Conservation (phyloP, 2,113 vertebrate species). For the Motacilla tschutschensis region DNA sequence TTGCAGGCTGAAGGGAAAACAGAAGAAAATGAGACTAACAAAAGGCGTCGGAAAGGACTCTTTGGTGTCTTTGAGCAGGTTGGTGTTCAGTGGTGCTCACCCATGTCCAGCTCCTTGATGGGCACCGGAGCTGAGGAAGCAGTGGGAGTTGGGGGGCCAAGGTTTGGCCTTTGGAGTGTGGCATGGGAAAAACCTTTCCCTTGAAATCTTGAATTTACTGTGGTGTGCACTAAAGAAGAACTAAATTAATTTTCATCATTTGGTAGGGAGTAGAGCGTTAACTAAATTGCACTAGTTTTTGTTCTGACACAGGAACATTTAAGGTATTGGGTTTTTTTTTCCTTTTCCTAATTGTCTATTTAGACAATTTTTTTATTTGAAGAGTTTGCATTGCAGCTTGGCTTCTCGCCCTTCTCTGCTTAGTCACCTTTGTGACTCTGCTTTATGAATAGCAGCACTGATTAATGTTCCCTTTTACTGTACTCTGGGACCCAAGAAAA, state of each 20-base stretch:
- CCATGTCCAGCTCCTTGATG: not conserved
- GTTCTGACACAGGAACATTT: not conserved
- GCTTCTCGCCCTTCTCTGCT: not conserved
- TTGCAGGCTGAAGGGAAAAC: conserved; percentile 83
- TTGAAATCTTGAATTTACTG: not conserved
- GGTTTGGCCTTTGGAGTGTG: not conserved
- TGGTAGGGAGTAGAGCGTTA: not conserved
- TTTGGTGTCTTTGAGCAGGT: conserved; percentile 84
- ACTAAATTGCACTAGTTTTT: not conserved
- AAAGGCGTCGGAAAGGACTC: conserved; percentile 84
- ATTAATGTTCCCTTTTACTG: not conserved
- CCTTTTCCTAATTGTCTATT: not conserved
- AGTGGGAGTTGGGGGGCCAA: accelerated
- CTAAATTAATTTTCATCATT: not conserved
- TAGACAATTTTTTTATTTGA: not conserved
- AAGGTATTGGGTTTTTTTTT: accelerated
- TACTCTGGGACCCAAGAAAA: not conserved
- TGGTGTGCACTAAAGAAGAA: not conserved
- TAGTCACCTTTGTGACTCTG: not conserved
- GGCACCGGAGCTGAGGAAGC: not conserved
- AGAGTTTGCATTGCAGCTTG: not conserved
- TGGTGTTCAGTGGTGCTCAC: conserved; percentile 21
- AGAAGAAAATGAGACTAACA: conserved; percentile 84
- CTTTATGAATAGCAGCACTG: not conserved
- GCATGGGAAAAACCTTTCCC: not conserved